Evolutionary conservation across 2,113 vertebrate species (phyloP), one percentile per base, ranked within the genome.

Genomic region (Malaclemys terrapin): DNA sequence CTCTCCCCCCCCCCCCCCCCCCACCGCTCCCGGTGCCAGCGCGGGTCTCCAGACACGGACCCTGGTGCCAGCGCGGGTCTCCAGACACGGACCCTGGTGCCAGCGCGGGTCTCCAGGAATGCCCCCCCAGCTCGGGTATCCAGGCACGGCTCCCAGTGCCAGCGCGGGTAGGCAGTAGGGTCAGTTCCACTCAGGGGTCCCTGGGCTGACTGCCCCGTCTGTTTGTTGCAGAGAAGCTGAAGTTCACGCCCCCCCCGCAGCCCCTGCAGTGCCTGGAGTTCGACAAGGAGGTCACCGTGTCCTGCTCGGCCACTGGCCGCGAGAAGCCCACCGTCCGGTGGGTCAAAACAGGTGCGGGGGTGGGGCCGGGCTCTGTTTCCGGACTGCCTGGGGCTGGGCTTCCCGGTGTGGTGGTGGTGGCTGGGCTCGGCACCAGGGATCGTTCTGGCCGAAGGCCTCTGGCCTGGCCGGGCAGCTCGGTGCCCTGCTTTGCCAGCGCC

Each of bases 221-320:
- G n/a, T 96, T 45, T 97, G 45, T 98, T 98, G 72, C 98, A 99
- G 99, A 99, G 97, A 99, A 99, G 95, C 98, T 99, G 87, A 99
- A 99, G 98, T 99, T 99, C 98, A 99, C 99, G 0, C 99, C 99
- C 0, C 98, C 99, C 0, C 99, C 99, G 3, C 99, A 99, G 96
- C 98, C 99, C 0, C 97, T 98, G 90, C 99, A 99, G 97, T 99
- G 99, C 97, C 98, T 99, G 98, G 99, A 99, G 98, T 99, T 99
- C 89, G 98, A 99, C 95, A 99, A 99, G 87, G 98, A 99, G 83
- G 98, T 98, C 86, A 99, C 97, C 0, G 98, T 99, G 85, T 99
- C 98, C 93, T 99, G 99, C 93, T 99, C 99, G 0, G 99, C 99
- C 93, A 99, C 98, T 0, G 99, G 99, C 89, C 96, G 99, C 86